phyloP scores from a whole-genome alignment of 2,113 vertebrate genomes.

The Notothenia coriiceps region DNA sequence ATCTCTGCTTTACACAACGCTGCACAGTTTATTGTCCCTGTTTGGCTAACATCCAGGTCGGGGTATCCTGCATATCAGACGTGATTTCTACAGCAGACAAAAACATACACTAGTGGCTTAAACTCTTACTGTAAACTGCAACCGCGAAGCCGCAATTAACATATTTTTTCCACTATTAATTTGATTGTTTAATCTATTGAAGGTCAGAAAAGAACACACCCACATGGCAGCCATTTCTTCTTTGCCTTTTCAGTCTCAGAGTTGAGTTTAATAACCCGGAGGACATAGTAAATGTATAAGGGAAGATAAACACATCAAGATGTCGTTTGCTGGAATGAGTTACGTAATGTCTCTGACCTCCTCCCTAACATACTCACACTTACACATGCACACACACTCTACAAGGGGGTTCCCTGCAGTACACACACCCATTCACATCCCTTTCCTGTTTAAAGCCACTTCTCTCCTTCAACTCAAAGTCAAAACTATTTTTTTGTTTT shows the following conservation, averaged over 20 bases:
- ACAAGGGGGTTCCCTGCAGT: constrained; percentile 33
- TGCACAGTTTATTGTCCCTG: neutral
- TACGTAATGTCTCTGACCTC: constrained; percentile 51
- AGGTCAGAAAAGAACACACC: neutral
- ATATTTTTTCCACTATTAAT: neutral
- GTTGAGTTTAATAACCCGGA: constrained; percentile 10
- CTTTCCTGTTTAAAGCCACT: constrained; percentile 21
- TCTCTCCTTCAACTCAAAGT: constrained; percentile 7
- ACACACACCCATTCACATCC: constrained; percentile 40
- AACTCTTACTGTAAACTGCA: neutral
- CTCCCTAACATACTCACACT: constrained; percentile 35
- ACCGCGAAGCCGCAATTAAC: too few species aligned
- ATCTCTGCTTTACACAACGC: constrained; percentile 24
- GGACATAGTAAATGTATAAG: constrained; percentile 5
- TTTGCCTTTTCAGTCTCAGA: constrained; percentile 16
- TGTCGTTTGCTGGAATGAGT: constrained; percentile 31
- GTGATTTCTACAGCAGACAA: neutral
- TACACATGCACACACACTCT: neutral
- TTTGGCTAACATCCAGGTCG: neutral
- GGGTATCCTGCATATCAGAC: neutral
- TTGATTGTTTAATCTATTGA: neutral
- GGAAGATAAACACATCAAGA: constrained; percentile 35
- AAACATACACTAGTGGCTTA: neutral
- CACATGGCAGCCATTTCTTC: neutral
- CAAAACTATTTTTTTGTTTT: neutral